Base-by-base conservation (phyloP, 2,888 invertebrate species). In the Odontocerum albicorne region DNA sequence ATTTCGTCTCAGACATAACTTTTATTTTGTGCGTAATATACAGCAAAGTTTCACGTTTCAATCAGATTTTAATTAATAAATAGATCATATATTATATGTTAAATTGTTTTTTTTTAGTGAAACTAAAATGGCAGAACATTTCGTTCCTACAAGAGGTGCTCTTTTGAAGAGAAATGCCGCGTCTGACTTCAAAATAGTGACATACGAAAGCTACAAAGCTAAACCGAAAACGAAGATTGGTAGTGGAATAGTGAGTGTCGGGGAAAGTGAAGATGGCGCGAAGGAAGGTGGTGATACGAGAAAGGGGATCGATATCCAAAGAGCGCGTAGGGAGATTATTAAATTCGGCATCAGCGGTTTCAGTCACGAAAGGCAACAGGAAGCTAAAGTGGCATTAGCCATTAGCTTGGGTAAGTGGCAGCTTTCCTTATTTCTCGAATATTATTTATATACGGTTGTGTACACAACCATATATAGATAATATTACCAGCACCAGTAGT, bases 271-370 rank as follows among this genome's bases (percentile, higher is more conserved):
- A 4, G 15, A 22, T 2, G 40, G 3, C 6, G n/a, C n/a, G n/a
- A n/a, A n/a, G n/a, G n/a, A n/a, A n/a, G n/a, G n/a, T 13, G 22
- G 10, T 63, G 64, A 71, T 68, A 66, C 55, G 12, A 58, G 66
- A 39, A 69, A 72, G 39, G 84, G 85, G 65, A 74, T 88, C 59
- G 87, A 90, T 63, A 82, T 94, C 64, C 90, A 89, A 64, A 83
- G 78, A 65, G 86, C 88, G 1, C 81, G 90, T 46, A 86, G 87
- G 70, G 94, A 95, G 68, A 82, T 95, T 3, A 82, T 90, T 4
- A 91, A 88, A 66, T 90, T 93, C 70, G 92, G 91, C 22, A 87
- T 90, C 73, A 83, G 84, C 19, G 91, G 90, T 47, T 84, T 92
- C 50, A 80, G 84, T 52, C 75, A 83, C 2, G 74, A 79, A 7